Evolutionary conservation across 2,113 vertebrate genomes (phyloP).

Genomic region (Brienomyrus brachyistius): DNA sequence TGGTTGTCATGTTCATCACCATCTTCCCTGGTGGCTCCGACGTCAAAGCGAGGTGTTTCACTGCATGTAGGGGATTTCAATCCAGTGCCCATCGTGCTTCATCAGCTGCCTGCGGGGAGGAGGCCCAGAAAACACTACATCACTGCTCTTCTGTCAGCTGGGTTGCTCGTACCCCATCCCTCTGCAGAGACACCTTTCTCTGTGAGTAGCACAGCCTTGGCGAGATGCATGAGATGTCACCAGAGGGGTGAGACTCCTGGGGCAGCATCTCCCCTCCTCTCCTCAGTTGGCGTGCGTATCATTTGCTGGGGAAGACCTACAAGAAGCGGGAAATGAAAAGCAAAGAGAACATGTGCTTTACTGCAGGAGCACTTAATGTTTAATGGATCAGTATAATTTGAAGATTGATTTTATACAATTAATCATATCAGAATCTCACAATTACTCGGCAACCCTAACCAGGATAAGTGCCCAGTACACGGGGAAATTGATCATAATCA

Average conservation of each 20-base stretch:
- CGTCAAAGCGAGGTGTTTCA: not conserved
- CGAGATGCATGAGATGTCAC: not conserved
- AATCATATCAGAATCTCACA: not conserved
- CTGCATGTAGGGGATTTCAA: not conserved
- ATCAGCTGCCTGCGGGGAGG: not conserved
- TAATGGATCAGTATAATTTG: not conserved
- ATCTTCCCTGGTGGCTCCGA: not conserved
- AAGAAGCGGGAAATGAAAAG: not conserved
- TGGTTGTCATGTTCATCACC: not conserved
- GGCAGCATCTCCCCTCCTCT: not conserved
- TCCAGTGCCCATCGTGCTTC: not conserved
- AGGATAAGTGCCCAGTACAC: not conserved
- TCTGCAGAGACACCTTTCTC: not conserved
- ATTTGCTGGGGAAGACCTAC: not conserved
- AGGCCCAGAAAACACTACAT: not conserved
- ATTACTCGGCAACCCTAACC: not conserved
- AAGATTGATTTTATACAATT: not conserved
- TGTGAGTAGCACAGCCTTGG: not conserved
- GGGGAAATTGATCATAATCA: not conserved
- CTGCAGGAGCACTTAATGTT: not conserved
- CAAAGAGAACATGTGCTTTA: not conserved
- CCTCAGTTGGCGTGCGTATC: not conserved
- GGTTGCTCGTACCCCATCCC: not conserved
- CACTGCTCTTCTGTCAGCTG: not conserved
- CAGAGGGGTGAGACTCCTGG: not conserved